phyloP scores from a whole-genome alignment of 2,888 invertebrate species.

The Apotomis capreana region DNA sequence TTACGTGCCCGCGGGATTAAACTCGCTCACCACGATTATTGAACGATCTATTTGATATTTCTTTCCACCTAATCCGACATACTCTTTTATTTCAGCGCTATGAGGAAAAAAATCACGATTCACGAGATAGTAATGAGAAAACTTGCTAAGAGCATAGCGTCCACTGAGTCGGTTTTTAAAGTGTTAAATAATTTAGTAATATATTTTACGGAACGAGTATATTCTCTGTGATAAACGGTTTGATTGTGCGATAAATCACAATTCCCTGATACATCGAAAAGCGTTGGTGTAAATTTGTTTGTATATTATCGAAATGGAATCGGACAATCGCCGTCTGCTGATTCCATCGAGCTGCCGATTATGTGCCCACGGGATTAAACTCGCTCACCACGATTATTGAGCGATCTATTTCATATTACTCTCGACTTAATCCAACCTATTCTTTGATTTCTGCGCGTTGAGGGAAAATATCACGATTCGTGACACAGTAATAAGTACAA shows the following conservation, averaged over 20 bases:
- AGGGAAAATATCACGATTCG: not conserved
- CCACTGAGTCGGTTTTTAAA: too few species aligned
- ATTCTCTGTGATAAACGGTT: too few species aligned
- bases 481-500: too few species aligned
- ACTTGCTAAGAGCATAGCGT: too few species aligned
- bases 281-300: not conserved
- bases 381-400: conserved; percentile 54
- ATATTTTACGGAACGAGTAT: too few species aligned
- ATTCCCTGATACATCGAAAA: not conserved
- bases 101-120: too few species aligned
- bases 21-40: too few species aligned
- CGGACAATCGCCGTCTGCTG: conserved; percentile 13
- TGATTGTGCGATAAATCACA: not conserved
- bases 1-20: too few species aligned
- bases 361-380: conserved; percentile 50
- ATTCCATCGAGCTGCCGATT: conserved; percentile 50
- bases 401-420: conserved; percentile 54
- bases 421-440: conserved; percentile 27
- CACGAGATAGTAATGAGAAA: too few species aligned
- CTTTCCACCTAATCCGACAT: too few species aligned
- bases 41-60: too few species aligned
- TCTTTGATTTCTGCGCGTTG: conserved; percentile 53
- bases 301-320: conserved; percentile 30
- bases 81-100: conserved; percentile 50
- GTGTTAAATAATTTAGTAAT: too few species aligned